Evolutionary conservation across 2,888 invertebrate genomes (phyloP).

Genomic region (Rotaria magnacalcarata): DNA sequence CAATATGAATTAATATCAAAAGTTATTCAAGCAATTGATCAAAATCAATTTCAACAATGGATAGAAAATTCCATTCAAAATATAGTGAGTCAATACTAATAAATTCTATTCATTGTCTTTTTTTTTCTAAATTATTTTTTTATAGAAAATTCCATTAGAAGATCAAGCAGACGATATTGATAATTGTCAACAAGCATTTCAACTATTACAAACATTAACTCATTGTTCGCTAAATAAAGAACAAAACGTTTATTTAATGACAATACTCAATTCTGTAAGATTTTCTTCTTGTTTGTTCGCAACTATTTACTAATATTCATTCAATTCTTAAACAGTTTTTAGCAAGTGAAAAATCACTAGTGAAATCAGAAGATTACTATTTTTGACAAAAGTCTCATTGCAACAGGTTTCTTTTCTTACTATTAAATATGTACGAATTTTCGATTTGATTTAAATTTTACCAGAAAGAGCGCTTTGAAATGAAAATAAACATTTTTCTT

Average conservation of each 20-base stretch:
- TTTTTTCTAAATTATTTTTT: neutral
- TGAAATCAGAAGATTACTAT: too few species aligned
- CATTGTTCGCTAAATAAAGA: neutral
- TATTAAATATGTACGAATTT: too few species aligned
- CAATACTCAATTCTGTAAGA: neutral
- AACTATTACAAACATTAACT: neutral
- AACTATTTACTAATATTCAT: too few species aligned
- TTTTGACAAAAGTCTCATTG: too few species aligned
- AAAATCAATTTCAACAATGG: conserved; percentile 13
- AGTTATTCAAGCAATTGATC: neutral
- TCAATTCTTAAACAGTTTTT: too few species aligned
- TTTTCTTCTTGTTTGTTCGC: neutral
- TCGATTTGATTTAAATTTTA: too few species aligned
- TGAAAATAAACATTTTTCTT: too few species aligned
- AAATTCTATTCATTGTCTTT: too few species aligned
- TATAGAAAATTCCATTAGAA: neutral
- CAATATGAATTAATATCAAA: conserved; percentile 5
- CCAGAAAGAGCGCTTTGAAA: too few species aligned
- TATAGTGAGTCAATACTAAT: neutral
- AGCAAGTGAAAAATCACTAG: too few species aligned
- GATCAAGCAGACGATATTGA: neutral
- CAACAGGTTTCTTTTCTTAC: too few species aligned
- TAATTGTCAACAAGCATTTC: neutral
- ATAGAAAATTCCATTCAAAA: neutral
- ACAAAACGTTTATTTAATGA: neutral